These are phyloP conservation scores for Eutolmus rufibarbis DNA, from an alignment of 2,888 invertebrate genomes.

Conservation along the genomic window DNA sequence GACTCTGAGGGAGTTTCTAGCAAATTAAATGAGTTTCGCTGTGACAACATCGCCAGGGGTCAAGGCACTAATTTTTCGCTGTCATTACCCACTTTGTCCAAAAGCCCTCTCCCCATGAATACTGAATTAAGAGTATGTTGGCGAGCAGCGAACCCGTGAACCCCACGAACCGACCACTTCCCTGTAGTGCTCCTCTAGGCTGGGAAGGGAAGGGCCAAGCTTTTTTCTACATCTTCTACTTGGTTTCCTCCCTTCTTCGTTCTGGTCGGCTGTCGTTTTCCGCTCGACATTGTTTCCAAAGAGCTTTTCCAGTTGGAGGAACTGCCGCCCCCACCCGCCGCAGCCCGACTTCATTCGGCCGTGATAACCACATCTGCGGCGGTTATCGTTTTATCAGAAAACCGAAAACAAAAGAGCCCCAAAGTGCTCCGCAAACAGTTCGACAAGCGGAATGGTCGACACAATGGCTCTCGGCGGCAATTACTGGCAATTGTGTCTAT, in stretches of 20 bases:
- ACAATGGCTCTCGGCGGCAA: neutral
- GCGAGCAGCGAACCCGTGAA: neutral
- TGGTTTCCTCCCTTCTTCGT: neutral
- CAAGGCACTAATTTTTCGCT: neutral
- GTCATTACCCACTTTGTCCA: neutral
- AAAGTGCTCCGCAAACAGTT: neutral
- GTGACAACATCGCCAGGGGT: neutral
- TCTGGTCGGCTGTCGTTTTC: neutral
- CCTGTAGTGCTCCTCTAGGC: neutral
- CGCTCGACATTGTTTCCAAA: neutral
- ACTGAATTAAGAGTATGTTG: neutral
- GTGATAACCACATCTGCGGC: neutral
- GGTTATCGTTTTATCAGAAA: neutral
- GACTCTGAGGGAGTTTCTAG: neutral
- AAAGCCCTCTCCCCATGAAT: neutral
- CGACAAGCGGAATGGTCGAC: neutral
- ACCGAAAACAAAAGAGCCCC: neutral
- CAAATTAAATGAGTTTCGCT: neutral
- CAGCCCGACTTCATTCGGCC: neutral
- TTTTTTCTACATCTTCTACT: neutral
- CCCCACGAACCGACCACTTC: neutral
- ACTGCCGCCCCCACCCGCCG: neutral
- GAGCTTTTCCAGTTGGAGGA: neutral
- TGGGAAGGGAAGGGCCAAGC: neutral
- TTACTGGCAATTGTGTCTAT: conserved; percentile 1